Evolutionary conservation across 2,888 invertebrate genomes (phyloP).

Genomic region (Cephus sareptanus): DNA sequence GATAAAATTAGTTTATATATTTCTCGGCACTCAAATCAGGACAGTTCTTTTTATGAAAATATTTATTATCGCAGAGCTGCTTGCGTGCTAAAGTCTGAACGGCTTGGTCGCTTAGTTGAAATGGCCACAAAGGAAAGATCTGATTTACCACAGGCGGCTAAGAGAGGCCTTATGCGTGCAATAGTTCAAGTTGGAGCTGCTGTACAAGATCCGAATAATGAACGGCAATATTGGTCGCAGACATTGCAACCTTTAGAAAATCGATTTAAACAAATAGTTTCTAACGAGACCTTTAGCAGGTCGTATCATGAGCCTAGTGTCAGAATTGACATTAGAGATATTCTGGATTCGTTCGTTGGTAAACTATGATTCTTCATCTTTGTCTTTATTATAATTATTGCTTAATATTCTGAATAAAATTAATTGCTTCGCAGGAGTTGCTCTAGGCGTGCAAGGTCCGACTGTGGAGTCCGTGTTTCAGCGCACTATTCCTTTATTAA

Average conservation of each 20-base stretch:
- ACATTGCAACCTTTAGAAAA: slow-evolving; percentile 67
- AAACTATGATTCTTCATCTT: slow-evolving; percentile 19
- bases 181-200: slow-evolving; percentile 76
- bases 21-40: slow-evolving; percentile 7
- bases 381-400: neutral
- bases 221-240: slow-evolving; percentile 47
- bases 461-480: slow-evolving; percentile 70
- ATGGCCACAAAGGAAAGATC: slow-evolving; percentile 69
- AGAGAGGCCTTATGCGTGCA: slow-evolving; percentile 78
- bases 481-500: slow-evolving; percentile 74
- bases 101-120: slow-evolving; percentile 69
- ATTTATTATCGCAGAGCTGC: slow-evolving; percentile 65
- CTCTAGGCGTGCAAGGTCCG: slow-evolving; percentile 71
- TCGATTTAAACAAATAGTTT: slow-evolving; percentile 69
- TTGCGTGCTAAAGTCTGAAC: slow-evolving; percentile 70
- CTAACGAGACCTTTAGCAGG: slow-evolving; percentile 69
- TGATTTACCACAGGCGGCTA: slow-evolving; percentile 70
- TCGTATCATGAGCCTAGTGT: slow-evolving; percentile 73
- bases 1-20: slow-evolving; percentile 13
- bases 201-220: slow-evolving; percentile 50
- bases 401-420: neutral
- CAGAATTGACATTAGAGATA: slow-evolving; percentile 77
- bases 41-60: slow-evolving; percentile 17
- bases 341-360: slow-evolving; percentile 80
- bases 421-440: slow-evolving; percentile 68